phyloP scores from a whole-genome alignment of 2,888 invertebrate genomes.

The Scaeva pyrastri region DNA sequence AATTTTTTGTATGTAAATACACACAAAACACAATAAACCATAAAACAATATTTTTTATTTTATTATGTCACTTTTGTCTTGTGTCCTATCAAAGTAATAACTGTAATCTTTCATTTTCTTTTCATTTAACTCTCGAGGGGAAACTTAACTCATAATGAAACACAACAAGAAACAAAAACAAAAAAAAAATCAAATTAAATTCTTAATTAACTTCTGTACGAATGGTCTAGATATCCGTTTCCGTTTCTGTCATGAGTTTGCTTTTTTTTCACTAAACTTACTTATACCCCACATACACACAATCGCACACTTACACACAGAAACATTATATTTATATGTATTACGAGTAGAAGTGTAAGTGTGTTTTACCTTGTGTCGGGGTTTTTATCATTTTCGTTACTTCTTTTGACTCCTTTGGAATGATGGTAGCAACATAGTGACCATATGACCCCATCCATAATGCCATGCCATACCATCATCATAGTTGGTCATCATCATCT shows the following conservation, averaged over 20 bases:
- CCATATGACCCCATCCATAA: slow-evolving; percentile 1
- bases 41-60: slow-evolving; percentile 1
- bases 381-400: background rate
- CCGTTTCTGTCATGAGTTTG: slow-evolving; percentile 38
- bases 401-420: background rate
- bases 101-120: slow-evolving; percentile 19
- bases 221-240: slow-evolving; percentile 48
- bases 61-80: background rate
- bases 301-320: background rate
- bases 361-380: slow-evolving; percentile 2
- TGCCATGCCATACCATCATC: background rate
- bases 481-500: background rate
- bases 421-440: slow-evolving; percentile 13
- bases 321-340: background rate
- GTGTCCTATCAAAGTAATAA: background rate
- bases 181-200: slow-evolving; percentile 66
- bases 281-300: slow-evolving; percentile 1
- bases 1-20: background rate
- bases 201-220: slow-evolving; percentile 64
- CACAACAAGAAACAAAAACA: slow-evolving; percentile 18
- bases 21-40: no score
- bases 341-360: no score
- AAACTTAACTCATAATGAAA: slow-evolving; percentile 46
- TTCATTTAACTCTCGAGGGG: background rate
- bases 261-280: slow-evolving; percentile 4